Evolutionary conservation across 2,113 vertebrate genomes (phyloP), one percentile per base, ranked within the genome.

Genomic region (Calyptommatus sinebrachiatus): DNA sequence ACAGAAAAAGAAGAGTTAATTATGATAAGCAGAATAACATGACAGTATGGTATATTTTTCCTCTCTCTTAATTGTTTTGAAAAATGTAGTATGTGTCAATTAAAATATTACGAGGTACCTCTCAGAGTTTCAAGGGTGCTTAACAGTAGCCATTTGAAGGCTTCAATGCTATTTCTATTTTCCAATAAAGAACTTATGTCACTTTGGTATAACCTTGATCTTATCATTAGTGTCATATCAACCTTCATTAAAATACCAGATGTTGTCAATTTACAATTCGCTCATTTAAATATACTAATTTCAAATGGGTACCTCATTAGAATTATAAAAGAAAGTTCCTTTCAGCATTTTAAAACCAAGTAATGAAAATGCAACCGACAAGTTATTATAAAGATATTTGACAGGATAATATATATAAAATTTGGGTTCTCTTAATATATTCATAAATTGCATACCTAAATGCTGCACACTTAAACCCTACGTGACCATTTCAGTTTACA

Each of bases 201-300:
- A 90, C 82, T 81, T 87, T 84, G 73, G 35, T 80, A 29, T 85
- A 90, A 85, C 48, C 65, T 87, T 90, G 76, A 88, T 85, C 62
- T 85, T 88, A 82, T 29, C 84, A 78, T 83, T 72, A 80, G 35
- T 76, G 76, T 71, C 10, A 66, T 80, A 86, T 85, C 73, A 81
- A 78, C 7, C 53, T 81, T 22, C 26, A 72, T 79, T 79, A 85
- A 89, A 90, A 83, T 84, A 75, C 46, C 61, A 76, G 50, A 77
- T 88, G 2, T 71, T 88, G 41, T 80, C 77, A 91, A 83, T 86
- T 88, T 89, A 29, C 53, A 86, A 77, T 86, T 89, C 89, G 73
- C 65, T 76, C 5, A 83, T 91, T 90, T 67, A 91, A 91, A 87
- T 71, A 68, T 31, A 72, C 5, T 72, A 74, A 79, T 85, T 88